Evolutionary conservation across 2,888 invertebrate species (phyloP).

Genomic region (Ichneumoninae sp.): DNA sequence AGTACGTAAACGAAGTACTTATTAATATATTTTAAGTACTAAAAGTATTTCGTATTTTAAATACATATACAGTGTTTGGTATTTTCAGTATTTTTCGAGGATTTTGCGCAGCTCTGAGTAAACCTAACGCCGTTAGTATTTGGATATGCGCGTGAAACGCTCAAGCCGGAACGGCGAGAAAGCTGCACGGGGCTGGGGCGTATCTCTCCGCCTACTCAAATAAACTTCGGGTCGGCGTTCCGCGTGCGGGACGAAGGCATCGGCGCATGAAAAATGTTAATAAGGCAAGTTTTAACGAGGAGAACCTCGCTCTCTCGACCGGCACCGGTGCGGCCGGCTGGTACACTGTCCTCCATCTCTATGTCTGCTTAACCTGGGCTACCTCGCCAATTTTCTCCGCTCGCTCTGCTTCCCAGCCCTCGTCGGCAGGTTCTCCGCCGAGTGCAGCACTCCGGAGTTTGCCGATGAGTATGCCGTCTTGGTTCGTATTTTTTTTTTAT

Average conservation of each 20-base stretch:
- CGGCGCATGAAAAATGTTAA: conserved; percentile 82
- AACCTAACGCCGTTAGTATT: neutral
- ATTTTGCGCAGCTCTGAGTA: too few species aligned
- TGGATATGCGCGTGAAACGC: conserved; percentile 12
- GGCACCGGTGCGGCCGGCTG: conserved; percentile 38
- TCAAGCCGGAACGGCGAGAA: neutral
- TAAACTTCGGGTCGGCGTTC: conserved; percentile 77
- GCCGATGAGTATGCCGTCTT: conserved; percentile 45
- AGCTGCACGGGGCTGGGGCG: conserved; percentile 40
- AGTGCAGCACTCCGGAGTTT: conserved; percentile 26
- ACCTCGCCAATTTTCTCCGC: conserved; percentile 36
- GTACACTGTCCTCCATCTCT: conserved; percentile 29
- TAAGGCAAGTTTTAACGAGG: conserved; percentile 83
- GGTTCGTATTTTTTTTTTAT: conserved; percentile 47
- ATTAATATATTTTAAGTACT: too few species aligned
- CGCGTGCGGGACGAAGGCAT: conserved; percentile 75
- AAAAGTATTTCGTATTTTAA: too few species aligned
- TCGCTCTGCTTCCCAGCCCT: neutral
- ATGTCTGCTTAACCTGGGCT: conserved; percentile 35
- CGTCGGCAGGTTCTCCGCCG: neutral
- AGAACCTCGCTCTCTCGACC: conserved; percentile 68
- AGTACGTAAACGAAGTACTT: too few species aligned
- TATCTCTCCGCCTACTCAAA: conserved; percentile 73
- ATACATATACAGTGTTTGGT: too few species aligned
- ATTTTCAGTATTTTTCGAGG: too few species aligned